phyloP scores from a whole-genome alignment of 2,113 vertebrate genomes.

The Noctilio leporinus region DNA sequence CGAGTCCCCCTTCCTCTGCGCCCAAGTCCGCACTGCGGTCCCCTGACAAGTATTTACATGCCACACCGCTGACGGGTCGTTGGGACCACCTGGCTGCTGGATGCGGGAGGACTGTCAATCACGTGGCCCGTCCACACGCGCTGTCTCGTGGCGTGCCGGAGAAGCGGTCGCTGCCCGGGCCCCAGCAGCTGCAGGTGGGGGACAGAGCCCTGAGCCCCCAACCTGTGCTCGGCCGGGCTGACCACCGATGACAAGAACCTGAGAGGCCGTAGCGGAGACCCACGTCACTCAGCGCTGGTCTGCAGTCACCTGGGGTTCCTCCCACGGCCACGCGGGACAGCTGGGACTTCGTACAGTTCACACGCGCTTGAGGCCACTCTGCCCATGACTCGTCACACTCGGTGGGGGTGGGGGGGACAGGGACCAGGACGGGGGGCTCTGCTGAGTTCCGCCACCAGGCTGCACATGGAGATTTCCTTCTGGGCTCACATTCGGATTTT shows the following conservation, averaged over 20 bases:
- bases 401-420: background rate
- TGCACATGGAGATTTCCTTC: background rate
- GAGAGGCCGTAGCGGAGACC: background rate
- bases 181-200: accelerated
- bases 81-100: slow-evolving; percentile 77
- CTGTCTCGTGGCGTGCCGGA: accelerated
- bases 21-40: slow-evolving; percentile 67
- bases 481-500: background rate
- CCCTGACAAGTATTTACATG: slow-evolving; percentile 75
- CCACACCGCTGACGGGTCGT: slow-evolving; percentile 65
- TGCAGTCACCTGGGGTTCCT: background rate
- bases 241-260: accelerated
- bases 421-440: accelerated
- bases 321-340: accelerated
- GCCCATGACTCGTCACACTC: accelerated
- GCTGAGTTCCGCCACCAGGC: background rate
- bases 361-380: background rate
- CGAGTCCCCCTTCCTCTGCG: slow-evolving; percentile 58
- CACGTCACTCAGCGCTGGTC: background rate
- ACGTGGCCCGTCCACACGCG: background rate
- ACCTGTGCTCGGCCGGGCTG: background rate
- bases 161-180: background rate
- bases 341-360: background rate
- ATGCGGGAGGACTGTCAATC: slow-evolving; percentile 49
- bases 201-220: background rate